phyloP scores from a whole-genome alignment of 1,140 invertebrate species.

The Ceratina calcarata region DNA sequence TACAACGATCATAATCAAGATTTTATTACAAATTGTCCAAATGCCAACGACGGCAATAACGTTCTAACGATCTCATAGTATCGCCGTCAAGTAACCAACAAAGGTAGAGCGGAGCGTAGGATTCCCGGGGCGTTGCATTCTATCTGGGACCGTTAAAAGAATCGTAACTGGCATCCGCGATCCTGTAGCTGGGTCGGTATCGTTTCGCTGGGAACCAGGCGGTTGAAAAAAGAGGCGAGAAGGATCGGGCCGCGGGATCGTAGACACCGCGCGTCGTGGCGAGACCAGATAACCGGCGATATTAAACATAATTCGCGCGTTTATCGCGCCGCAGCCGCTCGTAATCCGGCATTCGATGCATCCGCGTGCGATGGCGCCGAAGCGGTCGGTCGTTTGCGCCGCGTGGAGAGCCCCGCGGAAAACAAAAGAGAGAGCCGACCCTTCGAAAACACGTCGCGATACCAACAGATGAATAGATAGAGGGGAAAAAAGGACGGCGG shows the following conservation, averaged over 20 bases:
- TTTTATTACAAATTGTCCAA: background rate
- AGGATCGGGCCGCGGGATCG: background rate
- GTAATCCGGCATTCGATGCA: conserved; percentile 62
- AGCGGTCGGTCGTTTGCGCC: conserved; percentile 49
- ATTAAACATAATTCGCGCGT: conserved; percentile 72
- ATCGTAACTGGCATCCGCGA: conserved; percentile 8
- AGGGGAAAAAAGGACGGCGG: background rate
- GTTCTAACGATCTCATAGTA: background rate
- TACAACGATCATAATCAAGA: too few relatives aligned
- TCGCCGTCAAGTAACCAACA: background rate
- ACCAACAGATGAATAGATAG: conserved; percentile 33
- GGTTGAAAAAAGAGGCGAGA: background rate
- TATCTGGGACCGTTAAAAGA: conserved; percentile 30
- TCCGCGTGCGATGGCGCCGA: conserved; percentile 43
- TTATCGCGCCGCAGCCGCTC: conserved; percentile 67
- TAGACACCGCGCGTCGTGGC: conserved; percentile 12
- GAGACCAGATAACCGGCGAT: conserved; percentile 57
- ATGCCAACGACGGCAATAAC: background rate
- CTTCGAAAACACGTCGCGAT: conserved; percentile 60
- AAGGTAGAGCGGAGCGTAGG: conserved; percentile 1
- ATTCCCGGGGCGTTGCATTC: conserved; percentile 16
- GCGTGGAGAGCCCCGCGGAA: conserved; percentile 47
- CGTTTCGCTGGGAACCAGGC: too few relatives aligned
- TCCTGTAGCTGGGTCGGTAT: background rate
- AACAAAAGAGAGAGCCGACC: conserved; percentile 59